phyloP scores from a whole-genome alignment of 2,113 vertebrate genomes.

The Regulus satrapa region DNA sequence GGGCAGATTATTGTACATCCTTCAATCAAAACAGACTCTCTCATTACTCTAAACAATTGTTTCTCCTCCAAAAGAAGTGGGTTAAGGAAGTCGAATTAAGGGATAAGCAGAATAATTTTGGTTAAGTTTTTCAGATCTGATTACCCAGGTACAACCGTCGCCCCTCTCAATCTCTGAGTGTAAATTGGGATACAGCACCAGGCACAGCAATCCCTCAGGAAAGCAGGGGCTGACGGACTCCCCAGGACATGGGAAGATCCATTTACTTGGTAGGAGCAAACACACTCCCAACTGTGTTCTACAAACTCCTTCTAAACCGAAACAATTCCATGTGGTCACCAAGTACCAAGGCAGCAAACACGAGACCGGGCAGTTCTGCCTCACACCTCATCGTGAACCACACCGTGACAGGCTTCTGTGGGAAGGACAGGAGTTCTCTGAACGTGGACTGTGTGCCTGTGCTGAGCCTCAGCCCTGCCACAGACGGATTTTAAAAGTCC shows the following conservation, averaged over 20 bases:
- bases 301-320: background rate
- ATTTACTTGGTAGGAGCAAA: background rate
- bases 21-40: background rate
- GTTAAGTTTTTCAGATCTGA: background rate
- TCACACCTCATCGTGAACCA: fast-evolving
- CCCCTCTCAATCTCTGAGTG: background rate
- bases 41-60: background rate
- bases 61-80: background rate
- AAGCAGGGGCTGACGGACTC: background rate
- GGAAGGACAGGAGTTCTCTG: background rate
- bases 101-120: background rate
- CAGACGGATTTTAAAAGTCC: background rate
- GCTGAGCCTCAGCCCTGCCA: background rate
- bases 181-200: background rate
- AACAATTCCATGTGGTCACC: background rate
- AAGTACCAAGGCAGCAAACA: background rate
- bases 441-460: background rate
- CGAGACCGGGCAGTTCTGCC: fast-evolving
- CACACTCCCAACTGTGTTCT: fast-evolving
- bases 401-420: background rate
- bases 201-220: background rate
- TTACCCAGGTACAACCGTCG: background rate
- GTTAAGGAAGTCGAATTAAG: background rate
- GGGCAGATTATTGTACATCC: conserved; percentile 10
- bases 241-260: background rate